These are phyloP conservation scores for Sylvia borin DNA, from an alignment of 2,797 vertebrate genomes.

Conservation along the genomic window DNA sequence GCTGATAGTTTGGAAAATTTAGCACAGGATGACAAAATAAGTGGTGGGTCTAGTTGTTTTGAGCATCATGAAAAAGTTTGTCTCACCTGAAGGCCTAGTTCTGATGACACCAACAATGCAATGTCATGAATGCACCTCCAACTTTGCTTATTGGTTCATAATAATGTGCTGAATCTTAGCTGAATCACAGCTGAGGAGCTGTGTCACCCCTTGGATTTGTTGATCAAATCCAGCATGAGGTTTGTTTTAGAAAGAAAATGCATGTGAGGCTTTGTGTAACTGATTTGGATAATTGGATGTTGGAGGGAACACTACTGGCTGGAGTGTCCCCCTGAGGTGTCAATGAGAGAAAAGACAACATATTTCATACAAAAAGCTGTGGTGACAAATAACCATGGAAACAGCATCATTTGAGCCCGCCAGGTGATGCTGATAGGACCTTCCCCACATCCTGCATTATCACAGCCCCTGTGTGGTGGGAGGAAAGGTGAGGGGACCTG, in stretches of 20 bases:
- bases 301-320: neutral
- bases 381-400: neutral
- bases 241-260: neutral
- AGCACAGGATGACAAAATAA: neutral
- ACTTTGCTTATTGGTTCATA: neutral
- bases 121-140: neutral
- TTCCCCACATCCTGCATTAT: neutral
- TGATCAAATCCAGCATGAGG: neutral
- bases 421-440: neutral
- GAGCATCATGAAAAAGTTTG: neutral
- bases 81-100: neutral
- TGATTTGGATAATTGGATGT: neutral
- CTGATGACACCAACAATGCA: neutral
- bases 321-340: neutral
- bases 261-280: neutral
- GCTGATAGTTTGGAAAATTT: neutral
- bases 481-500: neutral
- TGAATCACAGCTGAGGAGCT: neutral
- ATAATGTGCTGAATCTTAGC: neutral
- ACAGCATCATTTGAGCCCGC: neutral
- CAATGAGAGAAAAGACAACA: neutral
- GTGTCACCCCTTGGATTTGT: neutral
- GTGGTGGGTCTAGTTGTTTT: neutral
- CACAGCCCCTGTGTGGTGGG: neutral
- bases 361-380: neutral